Base-by-base conservation (phyloP, 2,113 vertebrate genomes). In the Prionailurus viverrinus region DNA sequence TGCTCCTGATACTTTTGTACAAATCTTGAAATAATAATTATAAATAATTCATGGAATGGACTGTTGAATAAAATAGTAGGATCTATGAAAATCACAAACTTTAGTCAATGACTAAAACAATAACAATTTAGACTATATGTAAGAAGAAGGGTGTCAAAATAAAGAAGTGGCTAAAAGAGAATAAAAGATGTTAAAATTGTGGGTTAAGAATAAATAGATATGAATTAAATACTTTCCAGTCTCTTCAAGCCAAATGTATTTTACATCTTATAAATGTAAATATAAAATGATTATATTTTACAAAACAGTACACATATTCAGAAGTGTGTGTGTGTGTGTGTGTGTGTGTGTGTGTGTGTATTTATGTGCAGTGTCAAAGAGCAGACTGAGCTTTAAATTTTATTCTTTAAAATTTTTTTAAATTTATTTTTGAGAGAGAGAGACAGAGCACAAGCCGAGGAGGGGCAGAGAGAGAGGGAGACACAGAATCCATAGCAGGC, bases 1-100 rank as follows among this genome's bases (percentile, higher is more conserved):
- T 95, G 31, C 31, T 85, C 36, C 78, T 90, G 36, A 68, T 84
- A 85, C 15, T 95, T 63, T 95, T 91, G 36, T 58, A 31, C 31
- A 58, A 58, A 68, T 91, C 23, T 79, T 69, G 33, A 95, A 85
- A 68, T 69, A 61, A 31, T 58, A 45, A 85, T 80, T 71, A 80
- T 69, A 76, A 53, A 81, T 41, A 55, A 83, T 66, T 83, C 63
- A 18, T 83, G 11, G 55, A 76, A 76, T 76, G 45, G 21, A 55
- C 31, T 53, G n/a, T 92, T 81, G 82, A 87, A 73, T 87, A 73
- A 87, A 92, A 63, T 86, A 73, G 27, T 79, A 87, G 29, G 19
- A 71, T 33, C 25, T 78, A 51, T 91, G 73, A 79, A 92, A 80
- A 63, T 39, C 33, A 5, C 33, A 45, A 63, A 39, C 65, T 51